Evolutionary conservation across 2,113 vertebrate genomes (phyloP).

Genomic region (Nansenia antarctica): DNA sequence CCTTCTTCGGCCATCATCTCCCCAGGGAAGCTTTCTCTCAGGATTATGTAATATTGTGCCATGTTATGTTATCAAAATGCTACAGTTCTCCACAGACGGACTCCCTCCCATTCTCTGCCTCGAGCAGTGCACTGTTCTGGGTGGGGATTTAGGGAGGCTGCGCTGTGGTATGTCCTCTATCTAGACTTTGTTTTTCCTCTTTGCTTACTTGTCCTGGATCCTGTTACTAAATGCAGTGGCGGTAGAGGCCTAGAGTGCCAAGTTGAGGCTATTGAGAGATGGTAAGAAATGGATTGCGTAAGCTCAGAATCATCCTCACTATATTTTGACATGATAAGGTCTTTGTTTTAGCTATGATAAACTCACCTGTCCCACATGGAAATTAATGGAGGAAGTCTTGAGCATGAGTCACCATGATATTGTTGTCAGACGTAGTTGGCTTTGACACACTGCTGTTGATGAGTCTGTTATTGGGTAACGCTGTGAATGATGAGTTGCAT

Average conservation of each 20-base stretch:
- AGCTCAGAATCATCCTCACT: neutral
- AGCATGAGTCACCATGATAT: slow-evolving; percentile 16
- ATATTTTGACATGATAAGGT: neutral
- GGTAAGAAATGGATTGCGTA: neutral
- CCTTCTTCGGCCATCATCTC: neutral
- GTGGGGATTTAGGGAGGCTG: slow-evolving; percentile 7
- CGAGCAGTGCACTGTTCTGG: neutral
- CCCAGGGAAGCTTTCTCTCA: neutral
- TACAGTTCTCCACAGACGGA: neutral
- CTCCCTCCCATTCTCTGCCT: neutral
- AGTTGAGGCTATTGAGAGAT: neutral
- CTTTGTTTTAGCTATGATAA: neutral
- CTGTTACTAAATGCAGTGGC: neutral
- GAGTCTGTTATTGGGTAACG: slow-evolving; percentile 36
- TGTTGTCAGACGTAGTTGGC: slow-evolving; percentile 14
- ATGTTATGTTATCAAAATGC: slow-evolving; percentile 33
- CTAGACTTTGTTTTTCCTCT: neutral
- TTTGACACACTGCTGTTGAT: slow-evolving; percentile 33
- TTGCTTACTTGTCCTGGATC: neutral
- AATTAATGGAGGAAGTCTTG: slow-evolving; percentile 5
- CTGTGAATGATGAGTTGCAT: slow-evolving; percentile 39
- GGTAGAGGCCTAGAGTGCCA: neutral
- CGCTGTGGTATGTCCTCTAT: neutral
- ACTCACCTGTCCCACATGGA: neutral
- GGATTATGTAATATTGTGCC: slow-evolving; percentile 27